These are phyloP conservation scores for Eupleurogrammus muticus DNA, from an alignment of 2,797 vertebrate species.

Conservation along the genomic window DNA sequence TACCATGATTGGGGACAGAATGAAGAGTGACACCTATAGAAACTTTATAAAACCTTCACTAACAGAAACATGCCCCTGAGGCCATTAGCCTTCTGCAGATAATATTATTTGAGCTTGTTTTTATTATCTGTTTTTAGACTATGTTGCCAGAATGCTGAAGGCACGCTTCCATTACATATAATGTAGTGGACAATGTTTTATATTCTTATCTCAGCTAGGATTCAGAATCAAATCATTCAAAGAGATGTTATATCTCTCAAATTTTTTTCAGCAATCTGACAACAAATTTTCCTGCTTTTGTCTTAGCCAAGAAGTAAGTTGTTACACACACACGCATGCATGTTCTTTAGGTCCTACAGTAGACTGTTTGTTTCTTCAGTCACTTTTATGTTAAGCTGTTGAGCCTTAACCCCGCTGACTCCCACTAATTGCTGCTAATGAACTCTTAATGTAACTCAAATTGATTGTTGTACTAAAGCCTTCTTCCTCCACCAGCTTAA, in stretches of 20 bases:
- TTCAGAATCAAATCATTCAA: too few relatives aligned
- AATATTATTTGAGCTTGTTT: too few relatives aligned
- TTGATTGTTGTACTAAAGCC: conserved; percentile 1
- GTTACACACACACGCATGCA: neutral
- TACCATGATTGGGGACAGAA: neutral
- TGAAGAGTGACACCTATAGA: conserved; percentile 28
- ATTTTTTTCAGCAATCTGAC: too few relatives aligned
- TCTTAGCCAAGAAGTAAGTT: too few relatives aligned
- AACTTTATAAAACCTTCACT: neutral
- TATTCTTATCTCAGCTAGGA: too few relatives aligned
- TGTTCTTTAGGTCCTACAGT: neutral
- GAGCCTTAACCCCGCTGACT: neutral
- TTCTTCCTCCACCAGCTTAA: conserved; percentile 13
- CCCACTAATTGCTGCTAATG: conserved; percentile 14
- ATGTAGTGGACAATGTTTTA: too few relatives aligned
- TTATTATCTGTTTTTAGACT: too few relatives aligned
- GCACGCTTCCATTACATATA: too few relatives aligned
- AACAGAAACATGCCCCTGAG: neutral
- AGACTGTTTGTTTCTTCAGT: conserved; percentile 8
- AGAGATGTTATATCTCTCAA: too few relatives aligned
- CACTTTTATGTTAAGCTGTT: conserved; percentile 19
- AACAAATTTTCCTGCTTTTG: too few relatives aligned
- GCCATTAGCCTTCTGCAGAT: too few relatives aligned
- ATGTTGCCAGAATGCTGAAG: too few relatives aligned
- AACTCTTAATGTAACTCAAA: conserved; percentile 19